Base-by-base conservation (phyloP, 2,888 invertebrate species). In the Xiphydria camelus region DNA sequence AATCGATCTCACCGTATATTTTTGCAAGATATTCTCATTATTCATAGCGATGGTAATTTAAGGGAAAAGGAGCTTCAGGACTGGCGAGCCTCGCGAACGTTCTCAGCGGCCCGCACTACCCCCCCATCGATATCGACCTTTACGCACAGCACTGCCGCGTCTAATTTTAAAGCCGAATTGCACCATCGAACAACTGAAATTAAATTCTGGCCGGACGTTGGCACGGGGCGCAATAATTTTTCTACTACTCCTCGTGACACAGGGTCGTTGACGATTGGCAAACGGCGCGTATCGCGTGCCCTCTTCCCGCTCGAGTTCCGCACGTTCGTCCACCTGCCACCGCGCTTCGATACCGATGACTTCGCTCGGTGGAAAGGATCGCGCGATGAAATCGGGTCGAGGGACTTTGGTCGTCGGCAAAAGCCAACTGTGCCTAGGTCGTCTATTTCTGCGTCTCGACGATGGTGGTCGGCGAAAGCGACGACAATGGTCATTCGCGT, bases 371-470 rank as follows among this genome's bases (percentile, higher is more conserved):
- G 29, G 37, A 42, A 49, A 39, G 41, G 44, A 4, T 41, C n/a
- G n/a, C n/a, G n/a, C n/a, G n/a, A 22, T 6, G 7, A 22, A 29
- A 29, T 3, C 29, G 29, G 29, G 29, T 29, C 36, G 41, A 36
- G 41, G 41, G 45, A 47, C 36, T 31, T 15, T 45, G 44, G 40
- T 34, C 44, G 45, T 45, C 43, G 41, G 39, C 53, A 51, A 48
- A 48, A 47, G 62, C 62, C 59, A 67, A 67, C 55, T 60, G 59
- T 66, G 64, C 62, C 68, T 66, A 64, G 67, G 68, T 53, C 64
- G 51, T 63, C 62, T 65, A 67, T 65, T 66, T 62, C 49, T 47
- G 58, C 45, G 20, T 15, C 15, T 12, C 12, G 14, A 29, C 15
- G 5, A 5, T 5, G 29, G 4, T 29, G 29, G 12, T n/a, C n/a